Evolutionary conservation across 2,113 vertebrate species (phyloP).

Genomic region (Lontra canadensis): DNA sequence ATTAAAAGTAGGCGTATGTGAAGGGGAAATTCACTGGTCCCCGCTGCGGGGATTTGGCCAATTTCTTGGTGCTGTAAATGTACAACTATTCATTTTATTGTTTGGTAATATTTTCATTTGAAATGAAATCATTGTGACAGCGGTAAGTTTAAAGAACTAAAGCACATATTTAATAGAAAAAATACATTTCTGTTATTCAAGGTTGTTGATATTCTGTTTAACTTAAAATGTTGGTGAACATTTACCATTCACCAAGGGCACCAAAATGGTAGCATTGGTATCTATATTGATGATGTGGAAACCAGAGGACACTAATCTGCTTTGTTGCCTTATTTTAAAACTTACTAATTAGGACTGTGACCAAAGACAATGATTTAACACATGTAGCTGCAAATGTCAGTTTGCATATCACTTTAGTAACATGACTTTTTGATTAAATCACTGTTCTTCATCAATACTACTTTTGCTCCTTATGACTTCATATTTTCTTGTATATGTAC

Average conservation of each 20-base stretch:
- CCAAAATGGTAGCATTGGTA: not conserved
- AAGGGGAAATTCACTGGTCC: not conserved
- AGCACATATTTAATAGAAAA: not conserved
- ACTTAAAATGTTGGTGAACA: not conserved
- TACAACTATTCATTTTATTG: not conserved
- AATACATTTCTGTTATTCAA: not conserved
- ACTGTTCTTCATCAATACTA: not conserved
- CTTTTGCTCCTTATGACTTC: constrained; percentile 2
- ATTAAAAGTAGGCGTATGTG: rapidly evolving
- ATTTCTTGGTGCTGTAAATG: not conserved
- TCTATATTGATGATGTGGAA: not conserved
- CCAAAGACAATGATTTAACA: not conserved
- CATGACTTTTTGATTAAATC: not conserved
- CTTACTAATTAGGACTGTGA: not conserved
- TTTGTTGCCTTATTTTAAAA: not conserved
- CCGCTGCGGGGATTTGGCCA: not conserved
- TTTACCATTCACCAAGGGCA: not conserved
- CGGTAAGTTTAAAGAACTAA: not conserved
- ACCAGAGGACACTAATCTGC: not conserved
- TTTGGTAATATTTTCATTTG: not conserved
- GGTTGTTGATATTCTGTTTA: not conserved
- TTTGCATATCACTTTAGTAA: not conserved
- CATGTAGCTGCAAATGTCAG: not conserved
- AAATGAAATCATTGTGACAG: constrained; percentile 5
- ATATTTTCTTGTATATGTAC: not conserved